Percentiles rank a stretch among this genome's conserved stretches.
Evolutionary conservation across 2,113 vertebrate species (phyloP).

Genomic region (Cathartes aura): DNA sequence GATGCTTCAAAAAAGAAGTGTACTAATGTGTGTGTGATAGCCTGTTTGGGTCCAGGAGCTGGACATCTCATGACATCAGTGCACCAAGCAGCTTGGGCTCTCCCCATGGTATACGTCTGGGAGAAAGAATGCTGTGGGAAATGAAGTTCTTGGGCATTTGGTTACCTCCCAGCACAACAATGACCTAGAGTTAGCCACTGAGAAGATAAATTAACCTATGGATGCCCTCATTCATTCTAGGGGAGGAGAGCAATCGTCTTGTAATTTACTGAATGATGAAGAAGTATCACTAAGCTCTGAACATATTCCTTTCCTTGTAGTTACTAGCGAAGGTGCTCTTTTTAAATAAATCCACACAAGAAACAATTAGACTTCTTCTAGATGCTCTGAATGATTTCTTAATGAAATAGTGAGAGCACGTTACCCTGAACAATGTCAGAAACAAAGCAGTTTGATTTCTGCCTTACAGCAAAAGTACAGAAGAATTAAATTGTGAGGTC

Average conservation of each 20-base stretch:
- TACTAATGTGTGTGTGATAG: not conserved
- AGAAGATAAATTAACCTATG: not conserved
- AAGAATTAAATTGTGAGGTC: not conserved
- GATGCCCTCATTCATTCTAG: not conserved
- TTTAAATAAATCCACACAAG: not conserved
- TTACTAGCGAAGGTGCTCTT: not conserved
- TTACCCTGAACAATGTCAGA: not conserved
- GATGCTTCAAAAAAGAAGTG: not conserved
- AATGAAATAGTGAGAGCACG: not conserved
- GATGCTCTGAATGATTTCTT: not conserved
- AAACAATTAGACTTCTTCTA: not conserved
- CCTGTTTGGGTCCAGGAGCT: not conserved
- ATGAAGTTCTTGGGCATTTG: not conserved
- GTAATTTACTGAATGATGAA: not conserved
- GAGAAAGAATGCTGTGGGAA: not conserved
- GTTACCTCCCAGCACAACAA: not conserved
- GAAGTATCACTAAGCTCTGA: not conserved
- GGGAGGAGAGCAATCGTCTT: not conserved
- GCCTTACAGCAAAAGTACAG: not conserved
- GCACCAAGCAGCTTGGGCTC: not conserved
- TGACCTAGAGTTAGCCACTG: not conserved
- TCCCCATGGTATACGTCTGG: fast-evolving
- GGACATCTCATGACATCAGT: not conserved
- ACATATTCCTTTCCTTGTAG: not conserved
- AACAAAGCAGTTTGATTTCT: not conserved